A percentile compares a stretch with the other conserved stretches of the same genome.
phyloP scores from a whole-genome alignment of 2,888 invertebrate genomes.

The Cheilosia vernalis region DNA sequence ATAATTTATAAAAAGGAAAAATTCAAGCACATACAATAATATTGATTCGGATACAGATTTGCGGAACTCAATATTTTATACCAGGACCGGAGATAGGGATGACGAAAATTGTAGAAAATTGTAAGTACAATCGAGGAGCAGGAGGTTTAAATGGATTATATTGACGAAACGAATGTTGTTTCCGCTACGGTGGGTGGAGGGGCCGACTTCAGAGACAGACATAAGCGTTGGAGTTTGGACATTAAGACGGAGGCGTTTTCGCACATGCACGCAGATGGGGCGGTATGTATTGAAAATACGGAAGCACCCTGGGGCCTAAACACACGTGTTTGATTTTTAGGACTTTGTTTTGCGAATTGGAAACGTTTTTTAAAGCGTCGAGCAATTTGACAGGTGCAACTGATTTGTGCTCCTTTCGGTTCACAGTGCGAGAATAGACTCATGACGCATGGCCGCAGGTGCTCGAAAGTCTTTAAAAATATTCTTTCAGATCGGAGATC shows the following conservation, averaged over 20 bases:
- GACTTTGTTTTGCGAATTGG: too few species aligned
- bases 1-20: conserved; percentile 54
- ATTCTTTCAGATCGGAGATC: too few species aligned
- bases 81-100: neutral
- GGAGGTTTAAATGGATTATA: neutral
- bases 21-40: neutral
- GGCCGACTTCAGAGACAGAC: neutral
- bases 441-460: too few species aligned
- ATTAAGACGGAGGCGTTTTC: neutral
- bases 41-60: neutral
- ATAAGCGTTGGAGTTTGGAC: neutral
- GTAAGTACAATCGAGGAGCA: neutral
- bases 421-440: too few species aligned
- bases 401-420: too few species aligned
- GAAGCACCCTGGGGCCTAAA: too few species aligned
- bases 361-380: too few species aligned
- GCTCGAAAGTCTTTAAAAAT: too few species aligned
- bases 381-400: too few species aligned
- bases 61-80: neutral
- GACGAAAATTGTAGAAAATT: neutral
- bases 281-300: too few species aligned
- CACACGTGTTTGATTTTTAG: too few species aligned
- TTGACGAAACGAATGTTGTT: neutral
- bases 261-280: too few species aligned
- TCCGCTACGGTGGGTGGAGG: neutral